Base-by-base conservation (phyloP, 2,797 vertebrate species). In the Pseudochromis fuscus region DNA sequence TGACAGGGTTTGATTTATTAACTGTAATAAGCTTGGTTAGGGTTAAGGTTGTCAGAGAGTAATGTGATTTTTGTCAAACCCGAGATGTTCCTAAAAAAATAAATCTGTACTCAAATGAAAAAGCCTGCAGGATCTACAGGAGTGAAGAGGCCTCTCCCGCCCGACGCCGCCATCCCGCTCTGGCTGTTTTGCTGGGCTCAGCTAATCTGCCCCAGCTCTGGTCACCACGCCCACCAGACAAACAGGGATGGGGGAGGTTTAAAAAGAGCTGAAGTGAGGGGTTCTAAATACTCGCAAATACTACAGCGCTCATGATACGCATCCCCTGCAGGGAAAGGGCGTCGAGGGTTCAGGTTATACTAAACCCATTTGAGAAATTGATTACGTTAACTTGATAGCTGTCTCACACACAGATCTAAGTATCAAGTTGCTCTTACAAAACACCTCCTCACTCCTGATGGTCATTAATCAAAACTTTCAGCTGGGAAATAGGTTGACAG, bases 161-260 rank as follows among this genome's bases (percentile, higher is more conserved):
- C 59, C 30, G 67, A 60, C 24, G n/a, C n/a, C n/a, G n/a, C 35
- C 11, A 5, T 15, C 24, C 52, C 50, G 28, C 27, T 21, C 24
- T 35, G 59, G 37, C 58, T 71, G 44, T 63, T 90, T 72, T 81
- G 77, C 84, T 81, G 12, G 58, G 7, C 82, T 91, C 87, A 85
- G 88, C 89, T 82, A 77, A 85, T 92, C 71, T 81, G 59, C 60
- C 68, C 75, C 52, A 60, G 44, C 71, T 69, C 74, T 62, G 52
- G 62, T 79, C 52, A 48, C 42, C 59, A 69, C 55, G 37, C 63
- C 80, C 66, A 58, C 72, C 21, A 45, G 77, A 78, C 37, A 45
- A 23, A 37, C 49, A 13, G 60, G 24, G 37, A 21, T 60, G 67
- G 55, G 65, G 64, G 49, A 50, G 23, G 50, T 67, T 76, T 66